Evolutionary conservation across 2,888 invertebrate species (phyloP), one percentile per base, ranked within the genome.

Genomic region (Fissipunctia ypsillon): DNA sequence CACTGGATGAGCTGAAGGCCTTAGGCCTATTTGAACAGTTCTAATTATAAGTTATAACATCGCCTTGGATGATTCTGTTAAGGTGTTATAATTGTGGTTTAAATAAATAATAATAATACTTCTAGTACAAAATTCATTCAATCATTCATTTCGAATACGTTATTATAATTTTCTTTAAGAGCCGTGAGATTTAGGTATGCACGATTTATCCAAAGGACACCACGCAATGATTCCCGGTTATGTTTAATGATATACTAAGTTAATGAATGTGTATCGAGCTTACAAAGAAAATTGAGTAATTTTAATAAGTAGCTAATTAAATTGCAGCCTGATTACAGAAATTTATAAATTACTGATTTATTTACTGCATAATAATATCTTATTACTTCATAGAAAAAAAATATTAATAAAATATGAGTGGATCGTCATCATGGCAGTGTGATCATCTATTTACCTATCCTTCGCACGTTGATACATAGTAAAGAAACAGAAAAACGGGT

Each of bases 131-230:
- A 56, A 28, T 45, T 28, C 1, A 78, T 57, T 78, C 25, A 56
- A 61, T 3, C n/a, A 9, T 50, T 3, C 14, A 73, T n/a, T n/a
- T n/a, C n/a, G n/a, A 28, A 6, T 31, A 63, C 3, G 7, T 31
- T 48, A n/a, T 64, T 60, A 50, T 6, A 43, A 56, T 25, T 25
- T 31, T 41, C 14, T 64, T 5, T 48, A 60, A 14, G 38, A 50
- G 35, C 63, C 48, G 52, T 60, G 16, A 60, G 22, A 31, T 69
- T 31, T 76, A n/a, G n/a, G n/a, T n/a, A 63, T 61, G 66, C 22
- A 66, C 10, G 28, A 63, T 57, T 57, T 54, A 75, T 65, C 41
- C 28, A 81, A 64, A 81, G 63, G 41, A 67, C 25, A 16, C 9
- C 25, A 59, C 54, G 64, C 35, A 64, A 63, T 59, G n/a, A 43